A percentile compares a stretch with the other conserved stretches of the same genome.
Evolutionary conservation across 2,113 vertebrate genomes (phyloP).

Genomic region (Salvelinus alpinus): DNA sequence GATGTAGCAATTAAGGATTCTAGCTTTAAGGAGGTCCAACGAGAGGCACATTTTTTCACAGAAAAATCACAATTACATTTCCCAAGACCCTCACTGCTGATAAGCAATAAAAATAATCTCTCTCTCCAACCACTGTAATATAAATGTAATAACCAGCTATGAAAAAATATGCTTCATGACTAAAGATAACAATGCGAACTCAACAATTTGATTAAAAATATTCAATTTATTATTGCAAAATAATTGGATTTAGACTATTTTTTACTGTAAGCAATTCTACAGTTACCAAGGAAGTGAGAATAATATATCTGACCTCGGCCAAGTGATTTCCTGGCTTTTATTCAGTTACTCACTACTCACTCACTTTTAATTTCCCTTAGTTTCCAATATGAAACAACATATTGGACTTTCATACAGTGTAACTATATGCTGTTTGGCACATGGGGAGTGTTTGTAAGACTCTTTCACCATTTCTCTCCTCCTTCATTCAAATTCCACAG

Average conservation of each 20-base stretch:
- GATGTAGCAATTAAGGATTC: too few relatives aligned
- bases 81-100: constrained; percentile 3
- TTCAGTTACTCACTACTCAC: constrained; percentile 21
- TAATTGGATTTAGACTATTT: constrained; percentile 38
- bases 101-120: constrained; percentile 4
- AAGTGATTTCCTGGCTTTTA: constrained; percentile 13
- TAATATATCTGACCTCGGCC: constrained; percentile 15
- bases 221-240: constrained; percentile 35
- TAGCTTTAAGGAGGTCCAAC: not conserved
- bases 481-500: constrained; percentile 4
- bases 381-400: constrained; percentile 12
- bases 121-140: not conserved
- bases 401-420: not conserved
- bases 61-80: constrained; percentile 14
- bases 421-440: constrained; percentile 3
- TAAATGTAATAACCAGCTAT: not conserved
- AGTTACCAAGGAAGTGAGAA: constrained; percentile 15
- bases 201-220: constrained; percentile 32
- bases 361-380: not conserved
- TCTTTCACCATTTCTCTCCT: not conserved
- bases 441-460: too few relatives aligned
- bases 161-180: not conserved
- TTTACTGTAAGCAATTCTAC: constrained; percentile 26
- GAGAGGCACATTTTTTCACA: not conserved
- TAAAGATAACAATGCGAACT: constrained; percentile 23